These are phyloP conservation scores for Halcyon badia DNA, from an alignment of 2,797 vertebrate genomes.

Conservation along the genomic window DNA sequence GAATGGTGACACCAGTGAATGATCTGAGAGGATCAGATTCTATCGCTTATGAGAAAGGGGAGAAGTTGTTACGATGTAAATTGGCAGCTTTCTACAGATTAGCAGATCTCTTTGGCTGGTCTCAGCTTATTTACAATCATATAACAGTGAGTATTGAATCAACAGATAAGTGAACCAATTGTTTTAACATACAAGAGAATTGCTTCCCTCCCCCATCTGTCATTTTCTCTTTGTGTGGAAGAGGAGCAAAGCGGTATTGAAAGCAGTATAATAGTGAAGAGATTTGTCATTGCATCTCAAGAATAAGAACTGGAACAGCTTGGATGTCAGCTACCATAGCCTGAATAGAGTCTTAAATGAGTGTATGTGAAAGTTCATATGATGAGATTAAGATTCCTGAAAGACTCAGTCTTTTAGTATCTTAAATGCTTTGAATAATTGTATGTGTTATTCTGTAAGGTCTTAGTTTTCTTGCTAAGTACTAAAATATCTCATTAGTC, in stretches of 20 bases:
- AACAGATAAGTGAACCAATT: background rate
- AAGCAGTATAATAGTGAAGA: background rate
- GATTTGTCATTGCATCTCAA: constrained; percentile 3
- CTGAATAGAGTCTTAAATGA: constrained; percentile 36
- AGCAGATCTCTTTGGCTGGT: constrained; percentile 96
- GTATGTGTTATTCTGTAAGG: background rate
- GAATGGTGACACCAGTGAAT: constrained; percentile 98
- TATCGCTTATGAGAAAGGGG: constrained; percentile 97
- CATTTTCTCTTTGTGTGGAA: constrained; percentile 11
- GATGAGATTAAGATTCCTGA: background rate
- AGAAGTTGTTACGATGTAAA: constrained; percentile 95
- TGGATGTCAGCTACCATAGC: background rate
- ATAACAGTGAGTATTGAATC: constrained; percentile 89
- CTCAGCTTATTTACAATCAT: constrained; percentile 99
- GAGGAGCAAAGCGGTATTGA: background rate
- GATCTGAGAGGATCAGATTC: constrained; percentile 97
- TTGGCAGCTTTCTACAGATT: constrained; percentile 95
- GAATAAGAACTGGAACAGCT: constrained; percentile 4
- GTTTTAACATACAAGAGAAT: background rate
- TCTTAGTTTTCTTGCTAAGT: background rate
- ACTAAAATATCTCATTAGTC: background rate
- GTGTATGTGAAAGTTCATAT: background rate
- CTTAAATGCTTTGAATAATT: background rate
- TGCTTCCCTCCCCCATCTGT: background rate
- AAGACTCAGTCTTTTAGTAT: background rate